Evolutionary conservation across 2,888 invertebrate species (phyloP), one percentile per base, ranked within the genome.

Genomic region (Meandrusa payeni): DNA sequence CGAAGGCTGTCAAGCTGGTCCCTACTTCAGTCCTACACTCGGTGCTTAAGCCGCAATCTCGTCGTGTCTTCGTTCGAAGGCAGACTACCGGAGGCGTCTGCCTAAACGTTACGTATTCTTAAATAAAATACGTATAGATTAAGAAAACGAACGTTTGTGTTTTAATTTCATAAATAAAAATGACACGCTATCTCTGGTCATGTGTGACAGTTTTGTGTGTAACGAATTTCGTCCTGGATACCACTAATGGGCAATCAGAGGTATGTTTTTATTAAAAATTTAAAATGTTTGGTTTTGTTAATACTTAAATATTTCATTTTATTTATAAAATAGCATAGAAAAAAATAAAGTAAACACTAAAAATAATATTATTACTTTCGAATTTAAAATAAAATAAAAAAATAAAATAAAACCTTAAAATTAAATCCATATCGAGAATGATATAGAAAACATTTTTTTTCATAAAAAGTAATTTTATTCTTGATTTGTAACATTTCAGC

Each of bases 1-100:
- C 68, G 80, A 83, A 85, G 85, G 82, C 59, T 73, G 64, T 24
- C 48, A 51, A 61, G 60, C 64, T 54, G 65, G 62, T 64, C 68
- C 69, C 60, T 61, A 62, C 63, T 57, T 52, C 59, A 61, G 57
- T 51, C 58, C 57, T 55, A 13, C 36, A 20, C 27, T 27, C 19
- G 13, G 27, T 34, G 40, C 26, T 34, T 22, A 11, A 5, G 11
- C 11, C 33, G 27, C 33, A 44, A 44, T 44, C 39, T 39, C 33
- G 39, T 15, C 39, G 44, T 41, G 36, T 32, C 41, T 36, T 41
- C 39, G 19, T 10, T 19, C 24, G 31, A 20, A 27, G 41, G 40
- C 34, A 31, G 39, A 46, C 46, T 46, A 32, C 29, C 22, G 56
- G 52, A 58, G 51, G 39, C 49, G 46, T 48, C 48, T 49, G 39